Percentiles rank a stretch among this genome's conserved stretches.
These are phyloP conservation scores for Australoheros scitulus DNA, from an alignment of 2,113 vertebrate species.

Conservation along the genomic window DNA sequence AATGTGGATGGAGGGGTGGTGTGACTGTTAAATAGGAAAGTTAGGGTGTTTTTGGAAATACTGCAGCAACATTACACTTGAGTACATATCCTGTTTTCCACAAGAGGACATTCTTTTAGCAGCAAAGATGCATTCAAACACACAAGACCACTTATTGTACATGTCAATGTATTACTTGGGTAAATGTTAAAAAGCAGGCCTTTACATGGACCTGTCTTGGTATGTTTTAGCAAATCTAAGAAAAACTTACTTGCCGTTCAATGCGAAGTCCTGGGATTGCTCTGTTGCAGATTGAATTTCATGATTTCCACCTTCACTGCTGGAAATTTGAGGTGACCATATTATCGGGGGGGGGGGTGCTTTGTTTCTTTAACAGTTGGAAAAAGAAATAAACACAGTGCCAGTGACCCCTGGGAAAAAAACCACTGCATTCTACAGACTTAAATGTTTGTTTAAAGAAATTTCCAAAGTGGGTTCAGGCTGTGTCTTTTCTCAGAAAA, in stretches of 20 bases:
- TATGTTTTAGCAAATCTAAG: not conserved
- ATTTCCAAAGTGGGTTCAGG: not conserved
- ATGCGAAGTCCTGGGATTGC: not conserved
- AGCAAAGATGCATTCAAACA: not conserved
- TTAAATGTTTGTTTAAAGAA: conserved; percentile 7
- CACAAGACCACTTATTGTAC: not conserved
- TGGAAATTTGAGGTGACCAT: not conserved
- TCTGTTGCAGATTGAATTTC: not conserved
- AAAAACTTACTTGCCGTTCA: not conserved
- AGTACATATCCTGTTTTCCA: not conserved
- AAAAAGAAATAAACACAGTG: conserved; percentile 39
- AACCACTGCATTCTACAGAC: not conserved
- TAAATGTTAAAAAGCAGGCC: not conserved
- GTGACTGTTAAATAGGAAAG: conserved; percentile 2
- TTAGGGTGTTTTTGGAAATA: conserved; percentile 1
- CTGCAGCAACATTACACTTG: not conserved
- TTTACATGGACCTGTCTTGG: not conserved
- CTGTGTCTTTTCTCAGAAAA: conserved; percentile 9
- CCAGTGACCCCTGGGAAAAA: conserved; percentile 3
- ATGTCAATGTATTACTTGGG: no score
- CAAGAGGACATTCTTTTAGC: not conserved
- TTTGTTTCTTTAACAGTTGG: conserved; percentile 8
- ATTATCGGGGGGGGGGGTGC: not conserved
- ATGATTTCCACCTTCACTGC: not conserved
- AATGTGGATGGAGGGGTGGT: not conserved